These are phyloP conservation scores for Chaetops frenatus DNA, from an alignment of 2,113 vertebrate species.

Conservation along the genomic window DNA sequence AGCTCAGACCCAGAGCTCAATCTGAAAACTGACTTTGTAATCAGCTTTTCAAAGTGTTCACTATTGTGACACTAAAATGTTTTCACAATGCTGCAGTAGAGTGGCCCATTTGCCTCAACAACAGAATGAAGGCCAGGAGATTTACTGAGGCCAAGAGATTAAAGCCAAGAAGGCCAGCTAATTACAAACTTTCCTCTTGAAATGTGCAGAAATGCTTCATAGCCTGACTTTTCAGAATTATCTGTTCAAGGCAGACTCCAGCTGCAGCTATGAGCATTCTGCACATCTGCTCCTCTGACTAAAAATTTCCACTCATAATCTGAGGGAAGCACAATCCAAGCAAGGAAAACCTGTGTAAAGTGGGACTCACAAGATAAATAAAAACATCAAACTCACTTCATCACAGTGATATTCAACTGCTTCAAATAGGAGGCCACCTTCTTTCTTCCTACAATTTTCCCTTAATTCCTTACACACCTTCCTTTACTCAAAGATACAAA, in stretches of 20 bases:
- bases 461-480: neutral
- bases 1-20: neutral
- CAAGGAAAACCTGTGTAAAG: neutral
- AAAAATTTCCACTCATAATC: neutral
- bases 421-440: neutral
- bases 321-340: neutral
- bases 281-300: neutral
- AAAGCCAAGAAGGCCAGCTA: neutral
- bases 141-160: neutral
- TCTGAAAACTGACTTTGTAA: neutral
- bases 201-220: neutral
- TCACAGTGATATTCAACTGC: neutral
- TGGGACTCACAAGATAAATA: neutral
- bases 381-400: neutral
- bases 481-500: neutral
- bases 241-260: neutral
- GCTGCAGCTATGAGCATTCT: neutral
- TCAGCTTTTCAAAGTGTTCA: neutral
- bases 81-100: neutral
- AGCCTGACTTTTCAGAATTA: neutral
- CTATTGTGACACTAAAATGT: neutral
- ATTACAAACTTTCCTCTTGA: neutral
- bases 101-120: neutral
- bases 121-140: neutral
- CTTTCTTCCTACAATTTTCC: neutral